Evolutionary conservation across 92 coral and sea anemone species (phyloP).

Genomic region (Plumapathes pennacea): DNA sequence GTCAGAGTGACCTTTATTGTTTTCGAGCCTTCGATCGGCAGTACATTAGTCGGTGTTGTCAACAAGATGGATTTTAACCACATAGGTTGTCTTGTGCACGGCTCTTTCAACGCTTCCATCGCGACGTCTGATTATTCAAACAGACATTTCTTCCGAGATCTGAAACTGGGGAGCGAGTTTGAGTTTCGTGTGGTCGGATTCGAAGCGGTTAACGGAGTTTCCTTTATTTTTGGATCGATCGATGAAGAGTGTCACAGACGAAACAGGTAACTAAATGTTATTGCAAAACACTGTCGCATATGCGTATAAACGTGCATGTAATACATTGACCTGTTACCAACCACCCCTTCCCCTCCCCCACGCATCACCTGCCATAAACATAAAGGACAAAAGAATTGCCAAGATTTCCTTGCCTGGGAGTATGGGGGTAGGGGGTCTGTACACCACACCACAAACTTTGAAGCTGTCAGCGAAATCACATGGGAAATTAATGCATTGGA

Average conservation of each 20-base stretch:
- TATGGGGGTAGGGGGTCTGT: no score
- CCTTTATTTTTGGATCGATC: conserved; percentile 75
- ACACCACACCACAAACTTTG: no score
- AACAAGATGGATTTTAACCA: conserved; percentile 80
- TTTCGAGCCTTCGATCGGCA: conserved; percentile 79
- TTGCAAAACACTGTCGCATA: no score
- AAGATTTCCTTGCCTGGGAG: no score
- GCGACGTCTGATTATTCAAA: conserved; percentile 54
- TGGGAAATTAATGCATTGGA: no score
- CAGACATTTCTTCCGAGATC: conserved; percentile 38
- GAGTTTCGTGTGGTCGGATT: conserved; percentile 65
- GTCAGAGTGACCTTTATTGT: conserved; percentile 75
- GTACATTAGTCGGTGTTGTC: conserved; percentile 76
- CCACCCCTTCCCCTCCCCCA: no score
- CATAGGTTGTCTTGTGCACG: conserved; percentile 88
- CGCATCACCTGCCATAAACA: no score
- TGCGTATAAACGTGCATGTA: no score
- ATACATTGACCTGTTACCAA: no score
- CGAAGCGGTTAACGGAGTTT: conserved; percentile 80
- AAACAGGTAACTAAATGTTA: conserved; percentile 51
- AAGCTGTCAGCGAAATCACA: no score
- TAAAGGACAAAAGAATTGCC: no score
- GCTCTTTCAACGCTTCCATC: conserved; percentile 82
- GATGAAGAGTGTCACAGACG: conserved; percentile 31
- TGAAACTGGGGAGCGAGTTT: conserved; percentile 76